Percentiles rank a stretch among this genome's conserved stretches.
These are phyloP conservation scores for Gadopsis marmoratus DNA, from an alignment of 2,797 vertebrate genomes.

Conservation along the genomic window DNA sequence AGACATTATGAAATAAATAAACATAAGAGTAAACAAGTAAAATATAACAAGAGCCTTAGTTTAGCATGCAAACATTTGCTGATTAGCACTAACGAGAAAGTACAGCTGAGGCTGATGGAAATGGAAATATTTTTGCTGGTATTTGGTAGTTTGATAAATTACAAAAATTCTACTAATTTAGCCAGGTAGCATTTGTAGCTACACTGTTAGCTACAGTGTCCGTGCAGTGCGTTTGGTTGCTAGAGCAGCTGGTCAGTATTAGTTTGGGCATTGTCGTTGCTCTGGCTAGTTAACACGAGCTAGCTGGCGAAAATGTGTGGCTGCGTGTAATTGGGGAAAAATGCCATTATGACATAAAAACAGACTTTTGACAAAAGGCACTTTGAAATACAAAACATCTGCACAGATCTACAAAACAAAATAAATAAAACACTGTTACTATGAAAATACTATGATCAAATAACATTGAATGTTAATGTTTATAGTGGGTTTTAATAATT, in stretches of 20 bases:
- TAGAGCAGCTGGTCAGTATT: background rate
- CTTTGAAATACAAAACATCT: background rate
- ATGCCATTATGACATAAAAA: background rate
- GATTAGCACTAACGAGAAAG: background rate
- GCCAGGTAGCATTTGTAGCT: background rate
- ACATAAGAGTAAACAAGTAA: constrained; percentile 12
- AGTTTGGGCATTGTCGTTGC: background rate
- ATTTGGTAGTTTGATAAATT: no score
- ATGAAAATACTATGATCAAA: constrained; percentile 12
- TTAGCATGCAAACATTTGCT: background rate
- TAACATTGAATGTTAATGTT: constrained; percentile 4
- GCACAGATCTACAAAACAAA: background rate
- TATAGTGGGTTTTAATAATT: background rate
- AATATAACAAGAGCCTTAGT: background rate
- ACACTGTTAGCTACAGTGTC: background rate
- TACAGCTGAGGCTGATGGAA: no score
- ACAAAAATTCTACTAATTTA: no score
- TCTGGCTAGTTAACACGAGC: background rate
- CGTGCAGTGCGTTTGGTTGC: background rate
- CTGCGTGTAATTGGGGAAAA: background rate
- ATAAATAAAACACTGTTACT: constrained; percentile 19
- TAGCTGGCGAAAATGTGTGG: background rate
- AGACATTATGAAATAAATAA: constrained; percentile 16
- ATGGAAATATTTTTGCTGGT: no score
- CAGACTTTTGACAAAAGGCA: background rate